Evolutionary conservation across 2,888 invertebrate genomes (phyloP), one percentile per base, ranked within the genome.

Genomic region (Balanococcus diminutus): DNA sequence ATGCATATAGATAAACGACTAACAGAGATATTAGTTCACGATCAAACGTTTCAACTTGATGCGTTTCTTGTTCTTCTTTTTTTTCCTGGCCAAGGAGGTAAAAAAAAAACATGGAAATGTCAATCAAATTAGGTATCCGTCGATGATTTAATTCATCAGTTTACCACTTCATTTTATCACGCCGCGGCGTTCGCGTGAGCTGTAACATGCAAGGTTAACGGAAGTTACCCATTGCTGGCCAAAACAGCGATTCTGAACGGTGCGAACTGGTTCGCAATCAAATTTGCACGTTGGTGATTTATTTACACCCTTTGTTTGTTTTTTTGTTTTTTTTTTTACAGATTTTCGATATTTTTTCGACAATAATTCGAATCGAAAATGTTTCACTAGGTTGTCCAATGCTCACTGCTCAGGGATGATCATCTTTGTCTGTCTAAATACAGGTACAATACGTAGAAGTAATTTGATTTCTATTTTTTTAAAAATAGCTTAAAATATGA

Each of bases 141-240:
- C 61, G 83, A 83, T 83, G 61, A 83, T 83, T 83, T 83, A 83
- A 61, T 83, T 83, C 61, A 28, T 83, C 83, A n/a, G 83, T 28
- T 56, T 46, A 46, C 46, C 46, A 46, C 46, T 46, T 39, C 36
- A 42, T 81, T 81, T 81, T 31, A 82, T 82, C 82, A 82, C 82
- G 82, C 82, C 46, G 42, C 82, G 82, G 56, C 46, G 42, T 82
- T 39, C 67, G 25, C 25, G 67, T 67, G 67, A 25, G 67, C 8
- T n/a, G 46, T 67, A 67, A 67, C 67, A 28, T 67, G 67, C 67
- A 67, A 67, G 67, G 67, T 67, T 67, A 67, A 25, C 67, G 67
- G 67, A 67, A 67, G 67, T 67, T 67, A 46, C 46, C 28, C 14
- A 67, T 67, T 67, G 6, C 25, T 25, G 67, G 67, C 28, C 67